Evolutionary conservation across 1,140 invertebrate genomes (phyloP), one percentile per base, ranked within the genome.

Genomic region (Drosophila elegans): DNA sequence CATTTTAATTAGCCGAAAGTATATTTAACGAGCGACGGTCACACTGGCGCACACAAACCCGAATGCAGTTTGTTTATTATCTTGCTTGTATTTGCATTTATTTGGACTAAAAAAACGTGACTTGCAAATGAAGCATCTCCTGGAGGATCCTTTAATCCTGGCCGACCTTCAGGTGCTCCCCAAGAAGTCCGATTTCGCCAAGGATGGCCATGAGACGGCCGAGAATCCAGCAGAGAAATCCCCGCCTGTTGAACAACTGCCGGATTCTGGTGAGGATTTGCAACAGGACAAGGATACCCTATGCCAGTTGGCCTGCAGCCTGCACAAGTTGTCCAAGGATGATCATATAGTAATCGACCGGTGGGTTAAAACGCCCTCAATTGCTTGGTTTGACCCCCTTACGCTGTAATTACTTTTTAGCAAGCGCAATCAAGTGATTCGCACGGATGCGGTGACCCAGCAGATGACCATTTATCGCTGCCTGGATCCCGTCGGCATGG

Each of bases 271-370:
- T 6, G 25, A 5, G 4, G 38, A 5, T 32, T n/a, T n/a, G 53
- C 32, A 16, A 4, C 59, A 71, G 21, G 49, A 66, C n/a, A 71
- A 74, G 12, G 88, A 92, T 48, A 64, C 74, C 5, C 49, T 92
- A 9, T 63, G 79, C 32, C 85, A 80, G 38, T 41, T 92, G 34
- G 91, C 91, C 12, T 91, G 82, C 57, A 86, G 77, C 60, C 66
- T 92, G 7, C 74, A 83, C 56, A 78, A 72, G 4, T 41, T 91
- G 9, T 74, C 90, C 12, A 77, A 80, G 32, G 71, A 75, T 0
- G 91, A 92, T 72, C 84, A 91, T 38, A 90, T 92, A 16, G 88
- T 91, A 2, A 92, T 92, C 4, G 82, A 92, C 63, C 78, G 90
- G 90, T 91, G 6, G 42, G 56, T 64, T 64, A 34, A 4, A 13